phyloP scores from a whole-genome alignment of 1,140 invertebrate genomes.

The Asbolus verrucosus region DNA sequence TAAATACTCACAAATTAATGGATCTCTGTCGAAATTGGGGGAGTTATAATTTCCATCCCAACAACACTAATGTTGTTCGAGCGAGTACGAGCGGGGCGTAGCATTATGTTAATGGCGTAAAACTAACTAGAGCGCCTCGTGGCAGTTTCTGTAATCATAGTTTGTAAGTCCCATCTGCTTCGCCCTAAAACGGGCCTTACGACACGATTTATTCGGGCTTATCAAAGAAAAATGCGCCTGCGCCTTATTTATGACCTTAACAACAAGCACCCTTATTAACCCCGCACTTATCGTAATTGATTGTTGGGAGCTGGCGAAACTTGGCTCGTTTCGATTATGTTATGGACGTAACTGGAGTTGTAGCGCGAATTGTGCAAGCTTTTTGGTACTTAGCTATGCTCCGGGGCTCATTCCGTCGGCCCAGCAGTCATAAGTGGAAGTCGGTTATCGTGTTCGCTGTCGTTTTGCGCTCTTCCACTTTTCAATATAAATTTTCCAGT shows the following conservation, averaged over 20 bases:
- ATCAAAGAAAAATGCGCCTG: conserved; percentile 10
- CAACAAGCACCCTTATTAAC: too few relatives aligned
- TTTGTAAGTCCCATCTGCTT: conserved; percentile 32
- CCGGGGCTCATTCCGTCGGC: not conserved
- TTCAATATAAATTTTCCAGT: not conserved
- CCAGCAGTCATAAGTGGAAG: conserved; percentile 6
- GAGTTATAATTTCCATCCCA: conserved; percentile 19
- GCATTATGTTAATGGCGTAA: conserved; percentile 31
- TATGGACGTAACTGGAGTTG: not conserved
- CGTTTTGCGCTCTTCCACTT: not conserved
- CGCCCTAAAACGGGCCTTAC: conserved; percentile 20
- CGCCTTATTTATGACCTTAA: conserved; percentile 18
- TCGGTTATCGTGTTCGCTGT: too few relatives aligned
- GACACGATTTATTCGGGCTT: conserved; percentile 17
- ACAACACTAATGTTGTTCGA: conserved; percentile 15
- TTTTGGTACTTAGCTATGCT: too few relatives aligned
- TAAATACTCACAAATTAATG: conserved; percentile 18
- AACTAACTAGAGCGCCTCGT: conserved; percentile 29
- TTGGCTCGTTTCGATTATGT: not conserved
- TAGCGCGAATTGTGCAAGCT: too few relatives aligned
- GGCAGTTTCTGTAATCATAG: conserved; percentile 25
- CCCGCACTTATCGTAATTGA: too few relatives aligned
- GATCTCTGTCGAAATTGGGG: not conserved
- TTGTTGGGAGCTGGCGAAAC: too few relatives aligned
- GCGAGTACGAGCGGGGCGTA: conserved; percentile 12